A percentile compares a stretch with the other conserved stretches of the same genome.
Conservation (phyloP, 2,113 vertebrate species). For the Notothenia coriiceps region DNA sequence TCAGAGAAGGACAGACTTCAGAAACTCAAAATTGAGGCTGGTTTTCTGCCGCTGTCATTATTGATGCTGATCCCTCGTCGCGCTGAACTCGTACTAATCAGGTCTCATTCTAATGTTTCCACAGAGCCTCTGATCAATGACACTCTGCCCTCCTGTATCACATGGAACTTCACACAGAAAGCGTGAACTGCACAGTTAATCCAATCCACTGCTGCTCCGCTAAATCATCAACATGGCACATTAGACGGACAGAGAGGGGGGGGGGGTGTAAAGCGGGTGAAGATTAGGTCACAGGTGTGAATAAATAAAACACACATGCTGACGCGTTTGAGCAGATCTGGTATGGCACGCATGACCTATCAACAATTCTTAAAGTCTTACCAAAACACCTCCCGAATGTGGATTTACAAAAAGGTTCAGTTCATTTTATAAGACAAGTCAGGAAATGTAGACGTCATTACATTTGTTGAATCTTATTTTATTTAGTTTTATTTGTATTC, state of each 20-base stretch:
- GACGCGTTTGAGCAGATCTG: background rate
- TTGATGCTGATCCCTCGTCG: slow-evolving; percentile 66
- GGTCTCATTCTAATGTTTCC: slow-evolving; percentile 64
- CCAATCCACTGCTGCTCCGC: slow-evolving; percentile 39
- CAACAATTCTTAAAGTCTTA: slow-evolving; percentile 2
- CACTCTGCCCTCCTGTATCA: slow-evolving; percentile 61
- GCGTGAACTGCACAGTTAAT: slow-evolving; percentile 66
- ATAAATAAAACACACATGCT: slow-evolving; percentile 3
- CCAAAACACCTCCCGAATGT: background rate
- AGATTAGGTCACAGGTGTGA: slow-evolving; percentile 17
- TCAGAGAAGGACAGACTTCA: slow-evolving; percentile 36
- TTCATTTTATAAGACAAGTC: too few species aligned
- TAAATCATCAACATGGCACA: slow-evolving; percentile 59
- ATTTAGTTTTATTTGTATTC: too few species aligned
- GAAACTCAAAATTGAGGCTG: slow-evolving; percentile 43
- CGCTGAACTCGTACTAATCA: slow-evolving; percentile 63
- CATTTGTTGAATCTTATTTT: too few species aligned
- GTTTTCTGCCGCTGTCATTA: slow-evolving; percentile 64
- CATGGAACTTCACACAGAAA: slow-evolving; percentile 49
- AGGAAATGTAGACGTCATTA: too few species aligned
- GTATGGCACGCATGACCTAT: background rate
- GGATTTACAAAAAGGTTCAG: background rate
- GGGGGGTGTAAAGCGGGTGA: slow-evolving; percentile 14
- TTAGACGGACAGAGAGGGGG: slow-evolving; percentile 7
- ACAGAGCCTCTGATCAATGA: slow-evolving; percentile 65